Conservation (phyloP, 2,113 vertebrate species). For the Myrmecophaga tridactyla region DNA sequence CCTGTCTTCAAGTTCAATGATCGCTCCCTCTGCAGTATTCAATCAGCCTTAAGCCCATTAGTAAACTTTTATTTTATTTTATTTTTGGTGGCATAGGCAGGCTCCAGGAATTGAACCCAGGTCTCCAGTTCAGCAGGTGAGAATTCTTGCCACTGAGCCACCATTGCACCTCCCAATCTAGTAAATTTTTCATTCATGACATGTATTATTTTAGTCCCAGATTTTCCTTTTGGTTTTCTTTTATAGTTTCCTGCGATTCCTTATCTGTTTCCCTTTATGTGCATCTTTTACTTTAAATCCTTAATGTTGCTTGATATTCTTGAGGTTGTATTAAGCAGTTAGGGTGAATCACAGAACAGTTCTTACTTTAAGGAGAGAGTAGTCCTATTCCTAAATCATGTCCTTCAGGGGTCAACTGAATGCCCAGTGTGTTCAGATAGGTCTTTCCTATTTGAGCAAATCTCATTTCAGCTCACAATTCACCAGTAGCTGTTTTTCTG, state of each 20-base stretch:
- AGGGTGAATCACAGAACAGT: background rate
- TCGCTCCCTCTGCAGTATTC: background rate
- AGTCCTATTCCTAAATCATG: background rate
- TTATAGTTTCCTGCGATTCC: background rate
- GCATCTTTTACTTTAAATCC: background rate
- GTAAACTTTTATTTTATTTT: too few relatives aligned
- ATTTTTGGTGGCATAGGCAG: too few relatives aligned
- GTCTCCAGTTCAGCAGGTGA: too few relatives aligned
- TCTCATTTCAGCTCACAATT: background rate
- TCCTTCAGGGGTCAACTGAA: background rate
- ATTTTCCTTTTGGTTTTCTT: background rate
- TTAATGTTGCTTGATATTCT: background rate
- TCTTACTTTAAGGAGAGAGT: background rate
- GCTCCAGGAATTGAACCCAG: too few relatives aligned
- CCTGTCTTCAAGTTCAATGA: background rate
- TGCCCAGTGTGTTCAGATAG: background rate
- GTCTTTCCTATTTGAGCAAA: background rate
- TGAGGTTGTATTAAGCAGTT: background rate
- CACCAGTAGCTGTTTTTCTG: background rate
- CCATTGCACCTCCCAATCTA: too few relatives aligned
- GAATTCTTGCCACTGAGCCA: too few relatives aligned
- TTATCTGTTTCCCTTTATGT: background rate
- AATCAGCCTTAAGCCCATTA: background rate
- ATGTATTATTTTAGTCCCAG: background rate
- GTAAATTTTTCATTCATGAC: background rate